phyloP scores from a whole-genome alignment of 64 coral and sea anemone genomes.

The Pachyseris speciosa region DNA sequence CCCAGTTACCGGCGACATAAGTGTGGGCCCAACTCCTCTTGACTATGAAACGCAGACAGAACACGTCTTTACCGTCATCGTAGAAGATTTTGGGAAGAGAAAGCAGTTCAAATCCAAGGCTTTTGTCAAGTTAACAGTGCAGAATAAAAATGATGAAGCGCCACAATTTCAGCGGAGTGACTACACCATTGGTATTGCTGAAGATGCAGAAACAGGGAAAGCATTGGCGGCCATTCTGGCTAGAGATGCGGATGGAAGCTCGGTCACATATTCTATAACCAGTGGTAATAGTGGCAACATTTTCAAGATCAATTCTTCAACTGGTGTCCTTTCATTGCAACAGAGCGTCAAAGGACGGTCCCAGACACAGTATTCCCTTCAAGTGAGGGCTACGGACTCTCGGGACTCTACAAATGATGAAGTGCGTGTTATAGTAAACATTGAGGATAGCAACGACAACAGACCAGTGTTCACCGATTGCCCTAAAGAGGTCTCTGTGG shows the following conservation, averaged over 20 bases:
- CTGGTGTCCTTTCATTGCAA: conserved; percentile 70
- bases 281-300: conserved; percentile 17
- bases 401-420: neutral
- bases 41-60: conserved; percentile 56
- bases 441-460: conserved; percentile 50
- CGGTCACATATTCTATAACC: conserved; percentile 37
- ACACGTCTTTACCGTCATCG: conserved; percentile 52
- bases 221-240: conserved; percentile 71
- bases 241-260: conserved; percentile 50
- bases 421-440: conserved; percentile 61
- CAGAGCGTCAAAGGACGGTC: neutral
- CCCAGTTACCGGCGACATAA: conserved; percentile 47
- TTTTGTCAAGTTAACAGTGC: conserved; percentile 60
- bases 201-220: conserved; percentile 44
- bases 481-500: conserved; percentile 1
- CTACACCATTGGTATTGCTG: conserved; percentile 47
- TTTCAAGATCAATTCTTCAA: conserved; percentile 43
- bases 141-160: conserved; percentile 70
- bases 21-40: conserved; percentile 23
- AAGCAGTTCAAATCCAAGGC: conserved; percentile 6
- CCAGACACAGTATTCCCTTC: conserved; percentile 52
- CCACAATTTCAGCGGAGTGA: conserved; percentile 32
- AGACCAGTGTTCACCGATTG: conserved; percentile 22
- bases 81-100: conserved; percentile 52
- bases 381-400: conserved; percentile 32